Conservation (phyloP, 2,888 invertebrate genomes). For the Coelopa pilipes region DNA sequence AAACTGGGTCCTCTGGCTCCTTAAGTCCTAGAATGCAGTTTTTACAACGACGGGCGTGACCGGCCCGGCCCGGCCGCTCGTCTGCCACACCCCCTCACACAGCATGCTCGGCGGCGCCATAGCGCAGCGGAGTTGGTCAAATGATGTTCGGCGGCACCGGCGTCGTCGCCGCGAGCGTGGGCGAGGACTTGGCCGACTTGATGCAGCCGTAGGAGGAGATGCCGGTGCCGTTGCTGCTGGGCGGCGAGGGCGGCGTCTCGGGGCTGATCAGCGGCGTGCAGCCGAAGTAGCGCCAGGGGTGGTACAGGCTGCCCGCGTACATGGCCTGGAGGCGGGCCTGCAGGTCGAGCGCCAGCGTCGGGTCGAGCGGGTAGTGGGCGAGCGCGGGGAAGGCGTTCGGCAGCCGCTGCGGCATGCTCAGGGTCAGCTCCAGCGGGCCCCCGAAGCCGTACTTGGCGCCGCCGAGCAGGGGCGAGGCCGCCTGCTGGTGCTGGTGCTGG, state of each 20-base stretch:
- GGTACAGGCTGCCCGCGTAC: slow-evolving; percentile 66
- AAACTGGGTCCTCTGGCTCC: neutral
- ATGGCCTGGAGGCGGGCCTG: slow-evolving; percentile 67
- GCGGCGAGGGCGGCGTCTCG: slow-evolving; percentile 65
- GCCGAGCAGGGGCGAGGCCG: slow-evolving; percentile 43
- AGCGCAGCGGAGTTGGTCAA: slow-evolving; percentile 68
- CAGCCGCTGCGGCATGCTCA: slow-evolving; percentile 59
- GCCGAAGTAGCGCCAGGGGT: slow-evolving; percentile 66
- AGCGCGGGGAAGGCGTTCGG: slow-evolving; percentile 57
- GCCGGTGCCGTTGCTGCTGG: slow-evolving; percentile 62
- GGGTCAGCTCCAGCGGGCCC: slow-evolving; percentile 62
- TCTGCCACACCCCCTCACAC: slow-evolving; percentile 48
- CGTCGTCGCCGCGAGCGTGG: slow-evolving; percentile 50
- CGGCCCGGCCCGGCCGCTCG: neutral
- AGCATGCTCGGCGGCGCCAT: slow-evolving; percentile 64
- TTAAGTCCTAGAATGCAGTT: neutral
- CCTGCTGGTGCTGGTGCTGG: slow-evolving; percentile 38
- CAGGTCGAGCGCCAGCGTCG: slow-evolving; percentile 65
- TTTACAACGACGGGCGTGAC: neutral
- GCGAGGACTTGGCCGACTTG: slow-evolving; percentile 65
- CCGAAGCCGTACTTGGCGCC: slow-evolving; percentile 64
- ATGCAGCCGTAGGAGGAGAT: slow-evolving; percentile 59
- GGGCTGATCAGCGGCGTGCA: slow-evolving; percentile 63
- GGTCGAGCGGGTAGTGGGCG: slow-evolving; percentile 64
- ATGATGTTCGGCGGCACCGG: slow-evolving; percentile 65